phyloP scores from a whole-genome alignment of 1,140 invertebrate species.

The Diabrotica virgifera region DNA sequence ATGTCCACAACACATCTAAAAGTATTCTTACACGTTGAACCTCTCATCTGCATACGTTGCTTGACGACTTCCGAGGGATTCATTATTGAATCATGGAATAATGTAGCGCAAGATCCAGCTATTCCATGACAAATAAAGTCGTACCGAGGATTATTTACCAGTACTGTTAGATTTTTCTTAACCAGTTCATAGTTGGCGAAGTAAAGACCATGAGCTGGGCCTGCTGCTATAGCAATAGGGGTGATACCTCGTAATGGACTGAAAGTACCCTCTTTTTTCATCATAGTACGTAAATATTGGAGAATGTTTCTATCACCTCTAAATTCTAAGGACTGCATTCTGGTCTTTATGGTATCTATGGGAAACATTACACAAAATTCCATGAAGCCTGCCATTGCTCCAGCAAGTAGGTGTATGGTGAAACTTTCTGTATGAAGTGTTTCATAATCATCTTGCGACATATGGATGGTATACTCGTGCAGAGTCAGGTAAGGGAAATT shows the following conservation, averaged over 20 bases:
- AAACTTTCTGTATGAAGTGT: background rate
- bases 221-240: background rate
- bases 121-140: background rate
- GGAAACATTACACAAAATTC: background rate
- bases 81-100: background rate
- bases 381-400: background rate
- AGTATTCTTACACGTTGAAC: conserved; percentile 87
- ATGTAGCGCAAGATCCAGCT: background rate
- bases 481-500: no score
- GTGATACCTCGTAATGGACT: background rate
- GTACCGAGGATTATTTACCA: background rate
- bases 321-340: background rate
- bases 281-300: background rate
- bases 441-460: background rate
- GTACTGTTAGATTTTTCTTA: background rate
- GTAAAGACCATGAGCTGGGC: background rate
- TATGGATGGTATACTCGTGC: background rate
- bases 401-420: background rate
- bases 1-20: conserved; percentile 76
- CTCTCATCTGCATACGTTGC: conserved; percentile 96
- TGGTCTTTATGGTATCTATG: background rate
- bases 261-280: background rate
- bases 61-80: conserved; percentile 80
- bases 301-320: background rate
- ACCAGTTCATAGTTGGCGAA: background rate